These are phyloP conservation scores for Petrolisthes cinctipes DNA, from an alignment of 2,888 invertebrate species.

Conservation along the genomic window DNA sequence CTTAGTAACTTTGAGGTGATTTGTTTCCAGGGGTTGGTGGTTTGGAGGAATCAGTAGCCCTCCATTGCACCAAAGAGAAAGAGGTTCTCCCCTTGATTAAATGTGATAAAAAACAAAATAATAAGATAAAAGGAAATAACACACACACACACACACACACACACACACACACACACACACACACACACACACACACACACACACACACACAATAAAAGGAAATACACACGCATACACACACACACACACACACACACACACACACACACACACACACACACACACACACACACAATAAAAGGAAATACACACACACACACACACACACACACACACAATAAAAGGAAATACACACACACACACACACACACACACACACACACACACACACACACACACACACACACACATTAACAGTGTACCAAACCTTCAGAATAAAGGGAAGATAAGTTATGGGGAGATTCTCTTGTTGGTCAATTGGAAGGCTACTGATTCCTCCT, in stretches of 20 bases:
- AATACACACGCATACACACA: neutral
- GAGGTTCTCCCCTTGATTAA: no score
- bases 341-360: neutral
- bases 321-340: neutral
- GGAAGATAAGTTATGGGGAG: no score
- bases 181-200: conserved; percentile 4
- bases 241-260: neutral
- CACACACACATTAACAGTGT: neutral
- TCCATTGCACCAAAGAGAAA: no score
- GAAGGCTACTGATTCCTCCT: no score
- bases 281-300: neutral
- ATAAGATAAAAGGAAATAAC: neutral
- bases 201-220: neutral
- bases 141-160: conserved; percentile 36
- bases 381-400: neutral
- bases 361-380: neutral
- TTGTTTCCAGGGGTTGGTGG: no score
- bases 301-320: neutral
- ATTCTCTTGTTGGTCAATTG: no score
- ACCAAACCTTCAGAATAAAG: no score
- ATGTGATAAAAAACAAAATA: no score
- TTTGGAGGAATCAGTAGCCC: no score
- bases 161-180: neutral
- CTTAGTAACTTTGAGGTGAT: no score
- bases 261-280: neutral